Conservation (phyloP, 2,113 vertebrate genomes). For the Spermophilus dauricus region DNA sequence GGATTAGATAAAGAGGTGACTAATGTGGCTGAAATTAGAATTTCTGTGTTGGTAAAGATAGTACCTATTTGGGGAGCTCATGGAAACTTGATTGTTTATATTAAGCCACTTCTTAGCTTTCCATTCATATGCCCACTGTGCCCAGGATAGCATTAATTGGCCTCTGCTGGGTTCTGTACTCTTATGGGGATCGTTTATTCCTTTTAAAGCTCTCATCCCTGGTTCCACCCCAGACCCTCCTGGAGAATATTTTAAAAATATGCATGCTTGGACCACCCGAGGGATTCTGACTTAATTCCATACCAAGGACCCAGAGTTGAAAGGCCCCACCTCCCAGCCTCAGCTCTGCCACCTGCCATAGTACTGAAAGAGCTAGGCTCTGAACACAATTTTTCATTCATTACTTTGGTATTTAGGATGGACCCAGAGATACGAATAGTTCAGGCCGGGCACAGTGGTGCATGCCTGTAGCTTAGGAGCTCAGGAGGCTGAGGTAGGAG, state of each 20-base stretch:
- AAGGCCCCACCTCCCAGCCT: not conserved
- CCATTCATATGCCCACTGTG: not conserved
- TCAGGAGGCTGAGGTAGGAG: too few relatives aligned
- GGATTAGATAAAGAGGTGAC: not conserved
- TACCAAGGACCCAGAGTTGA: not conserved
- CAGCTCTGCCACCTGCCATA: not conserved
- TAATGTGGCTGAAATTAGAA: not conserved
- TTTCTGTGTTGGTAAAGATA: not conserved
- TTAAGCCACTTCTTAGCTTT: not conserved
- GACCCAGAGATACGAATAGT: not conserved
- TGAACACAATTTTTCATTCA: not conserved
- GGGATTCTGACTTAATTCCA: not conserved
- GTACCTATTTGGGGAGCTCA: not conserved
- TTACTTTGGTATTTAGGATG: not conserved
- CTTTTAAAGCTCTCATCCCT: not conserved
- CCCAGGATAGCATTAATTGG: not conserved
- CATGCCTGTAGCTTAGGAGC: too few relatives aligned
- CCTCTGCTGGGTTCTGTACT: too few relatives aligned
- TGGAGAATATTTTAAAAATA: too few relatives aligned
- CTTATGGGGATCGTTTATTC: not conserved
- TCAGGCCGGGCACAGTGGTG: fast-evolving
- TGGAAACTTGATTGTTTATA: not conserved
- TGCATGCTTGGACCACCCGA: not conserved
- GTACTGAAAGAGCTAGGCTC: not conserved
- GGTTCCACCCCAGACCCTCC: not conserved